Conservation (phyloP, 2,797 vertebrate species). For the Eurystomus glaucurus region DNA sequence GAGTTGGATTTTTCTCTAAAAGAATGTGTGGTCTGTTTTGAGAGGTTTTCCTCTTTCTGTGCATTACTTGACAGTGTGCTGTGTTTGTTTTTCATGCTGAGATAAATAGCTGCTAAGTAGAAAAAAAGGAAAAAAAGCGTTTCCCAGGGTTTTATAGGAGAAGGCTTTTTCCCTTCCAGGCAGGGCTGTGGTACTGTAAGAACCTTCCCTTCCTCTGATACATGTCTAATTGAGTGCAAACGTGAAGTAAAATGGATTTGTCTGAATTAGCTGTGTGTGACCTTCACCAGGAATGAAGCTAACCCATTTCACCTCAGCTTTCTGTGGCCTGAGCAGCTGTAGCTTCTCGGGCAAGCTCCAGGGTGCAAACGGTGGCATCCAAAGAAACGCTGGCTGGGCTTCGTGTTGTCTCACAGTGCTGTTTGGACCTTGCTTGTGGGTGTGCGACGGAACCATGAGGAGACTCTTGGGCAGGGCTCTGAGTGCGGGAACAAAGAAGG, state of each 20-base stretch:
- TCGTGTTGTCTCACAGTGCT: fast-evolving
- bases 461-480: background rate
- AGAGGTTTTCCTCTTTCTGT: background rate
- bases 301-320: background rate
- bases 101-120: background rate
- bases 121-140: background rate
- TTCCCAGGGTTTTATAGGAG: background rate
- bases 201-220: background rate
- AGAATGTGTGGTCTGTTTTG: background rate
- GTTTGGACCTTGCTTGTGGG: background rate
- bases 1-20: background rate
- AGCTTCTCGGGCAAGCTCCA: background rate
- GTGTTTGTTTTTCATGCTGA: background rate
- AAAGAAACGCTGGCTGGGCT: fast-evolving
- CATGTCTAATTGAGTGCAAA: background rate
- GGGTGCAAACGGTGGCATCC: background rate
- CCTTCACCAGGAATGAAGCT: background rate
- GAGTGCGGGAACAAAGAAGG: background rate
- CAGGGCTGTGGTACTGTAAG: background rate
- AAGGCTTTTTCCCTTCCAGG: background rate
- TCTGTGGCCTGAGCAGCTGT: background rate
- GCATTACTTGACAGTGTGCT: background rate
- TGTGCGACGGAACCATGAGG: no score
- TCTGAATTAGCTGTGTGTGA: background rate
- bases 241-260: background rate